phyloP scores from a whole-genome alignment of 1,140 invertebrate species.

The Argopecten irradians region DNA sequence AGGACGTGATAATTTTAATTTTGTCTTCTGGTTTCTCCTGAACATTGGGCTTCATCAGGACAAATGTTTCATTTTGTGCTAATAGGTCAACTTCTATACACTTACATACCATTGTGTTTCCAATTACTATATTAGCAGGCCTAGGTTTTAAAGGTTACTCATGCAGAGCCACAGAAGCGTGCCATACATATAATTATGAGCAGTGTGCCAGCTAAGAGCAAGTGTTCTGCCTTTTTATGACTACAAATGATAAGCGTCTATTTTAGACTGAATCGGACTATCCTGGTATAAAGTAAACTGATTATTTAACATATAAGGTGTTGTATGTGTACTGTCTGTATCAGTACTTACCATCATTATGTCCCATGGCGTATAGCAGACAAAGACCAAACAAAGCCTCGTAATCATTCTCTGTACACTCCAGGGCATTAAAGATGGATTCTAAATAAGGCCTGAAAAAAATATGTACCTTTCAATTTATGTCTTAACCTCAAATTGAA shows the following conservation, averaged over 20 bases:
- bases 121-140: no score
- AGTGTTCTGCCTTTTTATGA: neutral
- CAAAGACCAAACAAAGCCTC: slow-evolving; percentile 93
- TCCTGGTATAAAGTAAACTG: neutral
- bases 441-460: slow-evolving; percentile 89
- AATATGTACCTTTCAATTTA: neutral
- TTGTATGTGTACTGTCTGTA: no score
- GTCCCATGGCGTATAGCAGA: slow-evolving; percentile 93
- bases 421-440: slow-evolving; percentile 87
- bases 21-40: no score
- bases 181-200: neutral
- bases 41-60: no score
- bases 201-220: neutral
- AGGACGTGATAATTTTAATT: no score
- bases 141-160: no score
- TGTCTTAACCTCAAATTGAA: no score
- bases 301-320: neutral
- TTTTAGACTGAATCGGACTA: no score
- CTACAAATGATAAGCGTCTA: neutral
- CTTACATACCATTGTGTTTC: no score
- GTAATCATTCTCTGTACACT: slow-evolving; percentile 96
- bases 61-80: no score
- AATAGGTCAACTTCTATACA: no score
- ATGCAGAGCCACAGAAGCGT: neutral
- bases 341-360: slow-evolving; percentile 92